A percentile compares a stretch with the other conserved stretches of the same genome.
Evolutionary conservation across 2,797 vertebrate species (phyloP).

Genomic region (Linurgus olivaceus): DNA sequence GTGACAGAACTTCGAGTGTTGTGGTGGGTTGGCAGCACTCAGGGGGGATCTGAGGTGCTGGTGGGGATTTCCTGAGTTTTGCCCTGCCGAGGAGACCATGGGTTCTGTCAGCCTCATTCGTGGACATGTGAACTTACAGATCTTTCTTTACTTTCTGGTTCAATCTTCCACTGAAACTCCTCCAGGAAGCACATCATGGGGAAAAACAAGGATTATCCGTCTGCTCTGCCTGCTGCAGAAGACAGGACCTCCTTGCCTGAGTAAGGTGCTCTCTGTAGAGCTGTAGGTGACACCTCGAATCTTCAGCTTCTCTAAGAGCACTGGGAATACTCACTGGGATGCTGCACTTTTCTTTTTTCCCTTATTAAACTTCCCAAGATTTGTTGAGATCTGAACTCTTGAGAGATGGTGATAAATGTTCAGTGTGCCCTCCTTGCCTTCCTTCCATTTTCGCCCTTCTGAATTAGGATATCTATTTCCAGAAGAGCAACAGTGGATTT

Average conservation of each 20-base stretch:
- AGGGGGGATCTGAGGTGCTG: neutral
- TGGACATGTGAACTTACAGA: rapidly evolving
- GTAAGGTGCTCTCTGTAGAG: neutral
- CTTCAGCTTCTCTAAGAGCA: neutral
- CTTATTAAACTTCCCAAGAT: neutral
- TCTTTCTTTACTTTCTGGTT: neutral
- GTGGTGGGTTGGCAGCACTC: neutral
- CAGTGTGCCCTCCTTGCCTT: neutral
- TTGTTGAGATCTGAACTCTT: neutral
- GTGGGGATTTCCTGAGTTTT: neutral
- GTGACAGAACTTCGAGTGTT: neutral
- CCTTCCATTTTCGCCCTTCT: constrained; percentile 23
- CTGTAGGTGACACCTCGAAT: neutral
- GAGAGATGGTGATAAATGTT: neutral
- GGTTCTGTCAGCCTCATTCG: neutral
- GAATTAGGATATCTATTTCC: constrained; percentile 57
- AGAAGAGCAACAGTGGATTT: constrained; percentile 42
- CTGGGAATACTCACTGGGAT: neutral
- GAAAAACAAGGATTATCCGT: neutral
- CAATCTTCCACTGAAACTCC: neutral
- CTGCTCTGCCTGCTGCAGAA: neutral
- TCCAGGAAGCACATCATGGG: neutral
- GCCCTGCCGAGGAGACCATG: neutral
- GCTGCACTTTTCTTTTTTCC: neutral
- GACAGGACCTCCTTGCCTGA: neutral